These are phyloP conservation scores for Lepus townsendii DNA, from an alignment of 2,797 vertebrate genomes.

Conservation along the genomic window DNA sequence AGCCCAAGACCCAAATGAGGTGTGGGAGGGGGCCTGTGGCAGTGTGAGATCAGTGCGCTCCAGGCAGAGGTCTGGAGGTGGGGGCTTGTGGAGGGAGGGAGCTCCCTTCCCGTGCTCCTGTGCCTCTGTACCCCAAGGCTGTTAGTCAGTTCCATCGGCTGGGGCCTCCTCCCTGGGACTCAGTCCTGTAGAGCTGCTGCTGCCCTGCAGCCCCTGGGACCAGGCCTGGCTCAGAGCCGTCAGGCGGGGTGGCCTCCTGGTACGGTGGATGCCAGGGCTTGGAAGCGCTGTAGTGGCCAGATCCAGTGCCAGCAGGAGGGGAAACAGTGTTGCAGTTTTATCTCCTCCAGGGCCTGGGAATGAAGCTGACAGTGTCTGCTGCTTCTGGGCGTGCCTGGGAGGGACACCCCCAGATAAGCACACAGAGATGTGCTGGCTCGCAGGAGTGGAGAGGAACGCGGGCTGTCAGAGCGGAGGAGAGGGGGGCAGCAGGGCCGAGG, in stretches of 20 bases:
- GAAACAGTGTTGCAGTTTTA: background rate
- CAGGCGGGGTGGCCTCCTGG: background rate
- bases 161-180: background rate
- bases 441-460: conserved; percentile 42
- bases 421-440: conserved; percentile 61
- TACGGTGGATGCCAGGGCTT: conserved; percentile 2
- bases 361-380: background rate
- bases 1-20: conserved; percentile 21
- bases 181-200: background rate
- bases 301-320: background rate
- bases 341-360: conserved; percentile 9
- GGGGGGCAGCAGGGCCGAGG: background rate
- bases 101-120: background rate
- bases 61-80: background rate
- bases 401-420: background rate
- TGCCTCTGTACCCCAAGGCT: background rate
- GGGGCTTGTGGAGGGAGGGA: background rate
- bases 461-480: background rate
- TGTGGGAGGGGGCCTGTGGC: background rate
- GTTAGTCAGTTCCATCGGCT: background rate
- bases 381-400: background rate
- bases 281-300: background rate
- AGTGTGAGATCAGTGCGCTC: background rate
- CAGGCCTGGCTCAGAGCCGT: background rate
- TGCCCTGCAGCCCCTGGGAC: background rate